Conservation (phyloP, 23 tunicate genomes). For the Corella eumyota region DNA sequence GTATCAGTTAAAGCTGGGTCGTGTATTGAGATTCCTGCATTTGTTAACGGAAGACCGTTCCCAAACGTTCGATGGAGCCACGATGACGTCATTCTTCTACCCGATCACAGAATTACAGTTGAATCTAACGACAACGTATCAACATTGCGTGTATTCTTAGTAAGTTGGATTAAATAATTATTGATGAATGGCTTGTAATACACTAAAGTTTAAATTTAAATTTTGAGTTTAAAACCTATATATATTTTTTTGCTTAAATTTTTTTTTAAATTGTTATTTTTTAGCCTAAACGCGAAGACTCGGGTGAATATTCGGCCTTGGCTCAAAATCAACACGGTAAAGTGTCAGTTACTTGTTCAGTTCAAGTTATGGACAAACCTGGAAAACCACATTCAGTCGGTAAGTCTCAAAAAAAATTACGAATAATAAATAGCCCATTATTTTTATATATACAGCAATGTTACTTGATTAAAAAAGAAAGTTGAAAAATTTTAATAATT, state of each 20-base stretch:
- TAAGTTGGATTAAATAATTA: not conserved
- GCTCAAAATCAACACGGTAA: conserved; percentile 89
- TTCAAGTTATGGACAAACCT: conserved; percentile 82
- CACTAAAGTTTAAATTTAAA: no score
- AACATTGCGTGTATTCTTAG: conserved; percentile 46
- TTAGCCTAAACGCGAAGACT: conserved; percentile 66
- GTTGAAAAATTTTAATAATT: no score
- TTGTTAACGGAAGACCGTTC: conserved; percentile 66
- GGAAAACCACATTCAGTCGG: conserved; percentile 75
- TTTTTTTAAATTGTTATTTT: not conserved
- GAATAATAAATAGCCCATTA: no score
- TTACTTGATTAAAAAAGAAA: no score
- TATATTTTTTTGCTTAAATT: no score
- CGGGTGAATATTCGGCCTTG: conserved; percentile 65
- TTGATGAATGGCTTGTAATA: no score
- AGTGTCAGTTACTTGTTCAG: conserved; percentile 55
- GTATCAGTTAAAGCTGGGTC: conserved; percentile 56
- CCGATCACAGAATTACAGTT: conserved; percentile 53
- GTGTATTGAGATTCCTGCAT: conserved; percentile 61
- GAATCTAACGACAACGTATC: conserved; percentile 64
- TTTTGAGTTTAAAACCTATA: no score
- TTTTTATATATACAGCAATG: no score
- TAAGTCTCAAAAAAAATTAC: conserved; percentile 3
- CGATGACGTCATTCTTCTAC: conserved; percentile 48
- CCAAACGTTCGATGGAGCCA: conserved; percentile 85